Base-by-base conservation (phyloP, 2,797 vertebrate species). In the Pogonophryne albipinna region DNA sequence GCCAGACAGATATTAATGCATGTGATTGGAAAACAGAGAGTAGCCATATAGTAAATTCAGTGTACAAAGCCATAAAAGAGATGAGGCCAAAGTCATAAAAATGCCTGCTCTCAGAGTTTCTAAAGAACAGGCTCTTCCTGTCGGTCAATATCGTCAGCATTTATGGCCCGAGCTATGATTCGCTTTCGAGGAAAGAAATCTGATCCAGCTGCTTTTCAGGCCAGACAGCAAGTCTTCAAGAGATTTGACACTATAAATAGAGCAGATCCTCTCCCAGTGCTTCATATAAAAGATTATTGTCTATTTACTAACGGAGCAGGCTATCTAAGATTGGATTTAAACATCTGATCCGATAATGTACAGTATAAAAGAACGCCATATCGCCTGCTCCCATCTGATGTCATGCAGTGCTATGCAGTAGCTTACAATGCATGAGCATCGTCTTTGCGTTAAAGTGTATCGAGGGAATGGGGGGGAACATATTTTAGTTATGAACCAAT, bases 41-140 rank as follows among this genome's bases (percentile, higher is more conserved):
- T 49, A 69, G 78, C 80, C 75, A 12, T 41, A 76, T 63, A 61
- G 87, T 93, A 90, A 92, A 92, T 92, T 85, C 82, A 84, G 80
- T 63, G 6, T 73, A 76, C 63, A 71, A 63, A 10, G 78, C 64
- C 69, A 75, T 92, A 89, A 91, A 91, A 90, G 13, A 64, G 87
- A 89, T 83, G 83, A 85, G 82, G 83, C 80, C 74, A 51, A 72
- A 79, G 79, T 79, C 82, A 53, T 91, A 91, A 93, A 93, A 88
- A 84, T 70, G 76, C 63, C 85, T 52, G 6, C 59, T 85, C 79
- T 84, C 62, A 47, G 68, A 66, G 81, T 79, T 82, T 88, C 72
- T 78, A 58, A 81, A 90, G 89, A 86, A 57, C 84, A 76, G 84
- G 65, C 75, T 78, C 78, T 45, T 38, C 82, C 74, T 80, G 75